Conservation (phyloP, 1,140 invertebrate genomes). For the Eumaeus atala region DNA sequence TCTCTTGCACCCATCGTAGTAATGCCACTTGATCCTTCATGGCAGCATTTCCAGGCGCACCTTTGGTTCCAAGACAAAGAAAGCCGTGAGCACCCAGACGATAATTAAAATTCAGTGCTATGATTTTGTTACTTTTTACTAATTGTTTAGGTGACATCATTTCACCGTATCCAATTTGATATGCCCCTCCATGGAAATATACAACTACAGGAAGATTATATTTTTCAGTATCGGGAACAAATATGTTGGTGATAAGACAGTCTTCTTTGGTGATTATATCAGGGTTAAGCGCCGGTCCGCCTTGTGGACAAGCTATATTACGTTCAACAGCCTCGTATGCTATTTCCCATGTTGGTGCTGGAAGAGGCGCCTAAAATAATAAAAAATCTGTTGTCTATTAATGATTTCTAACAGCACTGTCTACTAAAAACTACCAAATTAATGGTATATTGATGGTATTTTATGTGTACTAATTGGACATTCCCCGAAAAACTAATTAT, state of each 20-base stretch:
- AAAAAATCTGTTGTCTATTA: background rate
- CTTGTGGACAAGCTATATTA: slow-evolving; percentile 31
- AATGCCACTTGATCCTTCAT: slow-evolving; percentile 44
- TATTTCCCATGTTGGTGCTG: slow-evolving; percentile 16
- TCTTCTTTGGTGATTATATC: slow-evolving; percentile 19
- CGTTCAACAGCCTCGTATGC: slow-evolving; percentile 19
- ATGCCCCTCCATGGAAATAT: slow-evolving; percentile 36
- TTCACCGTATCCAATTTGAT: slow-evolving; percentile 25
- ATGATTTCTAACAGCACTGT: no score
- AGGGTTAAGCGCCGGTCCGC: background rate
- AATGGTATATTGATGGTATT: no score
- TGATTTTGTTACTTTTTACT: slow-evolving; percentile 24
- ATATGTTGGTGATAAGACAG: slow-evolving; percentile 27
- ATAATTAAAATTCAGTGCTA: slow-evolving; percentile 37
- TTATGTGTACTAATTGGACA: no score
- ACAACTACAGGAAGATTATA: slow-evolving; percentile 30
- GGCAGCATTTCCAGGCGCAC: slow-evolving; percentile 39
- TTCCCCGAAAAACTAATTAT: no score
- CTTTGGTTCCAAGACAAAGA: slow-evolving; percentile 37
- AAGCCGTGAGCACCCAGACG: slow-evolving; percentile 36
- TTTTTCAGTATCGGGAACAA: slow-evolving; percentile 25
- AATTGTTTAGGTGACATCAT: slow-evolving; percentile 20
- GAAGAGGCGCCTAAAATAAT: slow-evolving; percentile 20
- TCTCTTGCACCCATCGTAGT: slow-evolving; percentile 36
- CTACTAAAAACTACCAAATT: no score